A percentile compares a stretch with the other conserved stretches of the same genome.
phyloP scores from a whole-genome alignment of 2,797 vertebrate genomes.

The Notoglanidium macrostoma region DNA sequence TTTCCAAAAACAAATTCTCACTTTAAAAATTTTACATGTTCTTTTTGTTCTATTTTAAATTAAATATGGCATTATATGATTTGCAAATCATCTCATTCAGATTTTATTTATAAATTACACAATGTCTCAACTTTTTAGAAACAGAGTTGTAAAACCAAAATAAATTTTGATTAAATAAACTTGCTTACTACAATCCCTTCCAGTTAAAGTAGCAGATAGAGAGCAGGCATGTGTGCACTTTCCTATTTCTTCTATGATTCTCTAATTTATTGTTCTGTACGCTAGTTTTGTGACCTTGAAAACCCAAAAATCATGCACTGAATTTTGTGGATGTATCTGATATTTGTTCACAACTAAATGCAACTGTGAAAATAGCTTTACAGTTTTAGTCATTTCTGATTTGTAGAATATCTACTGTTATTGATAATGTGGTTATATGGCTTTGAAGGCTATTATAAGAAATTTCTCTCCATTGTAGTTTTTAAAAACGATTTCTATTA shows the following conservation, averaged over 20 bases:
- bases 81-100: too few species aligned
- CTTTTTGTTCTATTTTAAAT: too few species aligned
- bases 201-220: background rate
- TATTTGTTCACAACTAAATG: background rate
- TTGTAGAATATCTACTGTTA: background rate
- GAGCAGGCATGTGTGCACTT: background rate
- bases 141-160: background rate
- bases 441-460: background rate
- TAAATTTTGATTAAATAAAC: background rate
- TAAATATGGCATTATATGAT: too few species aligned
- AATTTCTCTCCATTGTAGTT: background rate
- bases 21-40: too few species aligned
- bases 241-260: background rate
- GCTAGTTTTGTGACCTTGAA: background rate
- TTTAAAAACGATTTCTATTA: background rate
- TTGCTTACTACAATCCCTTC: background rate
- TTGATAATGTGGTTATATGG: background rate
- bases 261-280: background rate
- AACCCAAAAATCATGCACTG: background rate
- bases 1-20: too few species aligned
- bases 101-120: too few species aligned
- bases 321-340: background rate
- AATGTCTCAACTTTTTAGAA: too few species aligned
- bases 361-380: background rate
- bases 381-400: background rate